Conservation (phyloP, 23 tunicate species). For the Oikopleura dioica region DNA sequence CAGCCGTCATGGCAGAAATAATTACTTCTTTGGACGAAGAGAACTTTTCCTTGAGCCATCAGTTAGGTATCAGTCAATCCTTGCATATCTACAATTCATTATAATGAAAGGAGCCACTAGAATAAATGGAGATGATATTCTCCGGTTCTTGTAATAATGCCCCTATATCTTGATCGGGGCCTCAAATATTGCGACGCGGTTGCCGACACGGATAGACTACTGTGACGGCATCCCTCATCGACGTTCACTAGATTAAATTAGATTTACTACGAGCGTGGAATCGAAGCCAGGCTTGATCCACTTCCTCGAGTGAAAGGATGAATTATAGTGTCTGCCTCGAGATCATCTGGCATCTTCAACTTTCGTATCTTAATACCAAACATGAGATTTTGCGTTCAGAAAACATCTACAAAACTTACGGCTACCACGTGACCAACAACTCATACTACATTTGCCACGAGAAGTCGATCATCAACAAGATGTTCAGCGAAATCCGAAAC, state of each 20-base stretch:
- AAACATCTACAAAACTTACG: constrained; percentile 23
- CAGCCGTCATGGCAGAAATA: constrained; percentile 44
- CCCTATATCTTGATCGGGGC: too few species aligned
- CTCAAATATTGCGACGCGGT: too few species aligned
- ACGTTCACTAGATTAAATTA: background rate
- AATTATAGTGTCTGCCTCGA: background rate
- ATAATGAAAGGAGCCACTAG: too few species aligned
- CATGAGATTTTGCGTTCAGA: background rate
- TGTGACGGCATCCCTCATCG: too few species aligned
- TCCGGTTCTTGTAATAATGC: too few species aligned
- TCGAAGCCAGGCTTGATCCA: background rate
- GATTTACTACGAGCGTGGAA: background rate
- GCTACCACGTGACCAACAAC: constrained; percentile 69
- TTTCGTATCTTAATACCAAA: background rate
- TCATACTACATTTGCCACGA: constrained; percentile 70
- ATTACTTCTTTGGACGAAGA: constrained; percentile 23
- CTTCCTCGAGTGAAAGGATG: background rate
- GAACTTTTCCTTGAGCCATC: constrained; percentile 31
- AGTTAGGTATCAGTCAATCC: constrained; percentile 11
- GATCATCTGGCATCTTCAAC: background rate
- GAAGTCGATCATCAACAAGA: constrained; percentile 20
- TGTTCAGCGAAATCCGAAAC: constrained; percentile 52
- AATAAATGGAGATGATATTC: background rate
- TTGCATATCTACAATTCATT: too few species aligned
- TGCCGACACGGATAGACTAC: too few species aligned